Conservation (phyloP, 2,888 invertebrate genomes). For the Spodoptera picta region DNA sequence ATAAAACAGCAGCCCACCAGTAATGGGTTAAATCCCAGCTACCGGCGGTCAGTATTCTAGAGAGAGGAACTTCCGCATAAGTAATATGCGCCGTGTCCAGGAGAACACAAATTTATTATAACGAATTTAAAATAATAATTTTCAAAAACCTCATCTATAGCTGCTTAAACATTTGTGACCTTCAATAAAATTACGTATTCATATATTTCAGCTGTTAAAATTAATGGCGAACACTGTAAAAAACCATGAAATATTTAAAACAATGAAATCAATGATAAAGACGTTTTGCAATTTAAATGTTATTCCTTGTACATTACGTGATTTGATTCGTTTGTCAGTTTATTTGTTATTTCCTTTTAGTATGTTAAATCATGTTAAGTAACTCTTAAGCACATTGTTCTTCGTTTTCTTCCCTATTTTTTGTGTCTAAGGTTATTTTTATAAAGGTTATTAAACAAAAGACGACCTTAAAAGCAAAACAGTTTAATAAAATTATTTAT, state of each 20-base stretch:
- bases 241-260: conserved; percentile 30
- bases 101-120: too few relatives aligned
- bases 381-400: conserved; percentile 3
- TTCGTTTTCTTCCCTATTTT: neutral
- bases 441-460: too few relatives aligned
- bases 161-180: neutral
- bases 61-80: too few relatives aligned
- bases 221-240: neutral
- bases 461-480: neutral
- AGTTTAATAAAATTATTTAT: neutral
- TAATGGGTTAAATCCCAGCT: too few relatives aligned
- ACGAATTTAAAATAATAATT: too few relatives aligned
- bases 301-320: conserved; percentile 47
- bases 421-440: too few relatives aligned
- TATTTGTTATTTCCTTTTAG: conserved; percentile 36
- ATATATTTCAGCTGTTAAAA: neutral
- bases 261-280: conserved; percentile 46
- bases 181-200: neutral
- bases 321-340: conserved; percentile 15
- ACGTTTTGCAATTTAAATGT: conserved; percentile 39
- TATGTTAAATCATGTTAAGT: conserved; percentile 20
- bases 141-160: too few relatives aligned
- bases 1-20: too few relatives aligned
- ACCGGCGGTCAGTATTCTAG: too few relatives aligned
- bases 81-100: too few relatives aligned